Percentiles rank a stretch among this genome's conserved stretches.
These are phyloP conservation scores for Anastrepha ludens DNA, from an alignment of 1,140 invertebrate species.

Conservation along the genomic window DNA sequence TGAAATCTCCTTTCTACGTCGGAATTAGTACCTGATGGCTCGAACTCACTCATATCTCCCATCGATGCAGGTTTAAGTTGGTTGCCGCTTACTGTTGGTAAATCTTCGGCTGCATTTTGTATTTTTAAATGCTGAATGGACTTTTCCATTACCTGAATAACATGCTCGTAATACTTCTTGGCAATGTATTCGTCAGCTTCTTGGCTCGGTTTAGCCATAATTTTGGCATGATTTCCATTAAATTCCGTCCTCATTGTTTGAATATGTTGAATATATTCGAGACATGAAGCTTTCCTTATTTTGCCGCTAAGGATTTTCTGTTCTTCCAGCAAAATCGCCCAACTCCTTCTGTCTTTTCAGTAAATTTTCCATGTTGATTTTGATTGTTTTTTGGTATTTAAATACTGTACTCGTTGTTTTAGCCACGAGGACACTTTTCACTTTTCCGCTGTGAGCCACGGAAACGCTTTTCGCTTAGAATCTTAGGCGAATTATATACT, in stretches of 20 bases:
- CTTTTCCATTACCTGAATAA: conserved; percentile 13
- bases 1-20: conserved; percentile 43
- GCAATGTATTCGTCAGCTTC: background rate
- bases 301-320: conserved; percentile 3
- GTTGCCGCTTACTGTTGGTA: conserved; percentile 53
- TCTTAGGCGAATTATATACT: background rate
- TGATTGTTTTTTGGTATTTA: no score
- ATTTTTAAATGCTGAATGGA: conserved; percentile 12
- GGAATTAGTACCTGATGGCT: conserved; percentile 20
- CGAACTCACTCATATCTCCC: no score
- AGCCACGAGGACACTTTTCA: no score
- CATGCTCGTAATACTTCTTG: background rate
- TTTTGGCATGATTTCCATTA: background rate
- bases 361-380: no score
- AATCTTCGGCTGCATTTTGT: conserved; percentile 35
- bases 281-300: conserved; percentile 5
- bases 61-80: no score
- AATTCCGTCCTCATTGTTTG: background rate
- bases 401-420: no score
- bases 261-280: conserved; percentile 15
- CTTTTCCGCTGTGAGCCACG: no score
- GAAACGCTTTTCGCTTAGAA: conserved; percentile 1
- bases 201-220: background rate
- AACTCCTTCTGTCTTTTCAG: background rate
- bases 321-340: conserved; percentile 11